Conservation (phyloP, 35 echinoderm and acorn worm species). For the Apostichopus parvimensis region DNA sequence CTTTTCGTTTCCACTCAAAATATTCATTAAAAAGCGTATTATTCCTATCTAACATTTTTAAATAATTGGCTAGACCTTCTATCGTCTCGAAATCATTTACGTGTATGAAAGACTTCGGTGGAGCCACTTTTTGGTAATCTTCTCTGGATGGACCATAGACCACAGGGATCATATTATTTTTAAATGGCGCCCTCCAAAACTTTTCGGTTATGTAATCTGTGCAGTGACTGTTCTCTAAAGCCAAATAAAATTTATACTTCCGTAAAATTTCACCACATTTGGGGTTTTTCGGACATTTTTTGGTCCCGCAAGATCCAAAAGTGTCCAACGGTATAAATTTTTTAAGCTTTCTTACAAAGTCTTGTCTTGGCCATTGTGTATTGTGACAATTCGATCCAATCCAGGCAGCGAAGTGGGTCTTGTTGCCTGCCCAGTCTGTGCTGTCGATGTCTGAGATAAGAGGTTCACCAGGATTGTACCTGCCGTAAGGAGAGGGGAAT, state of each 20-base stretch:
- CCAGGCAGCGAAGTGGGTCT: slow-evolving; percentile 41
- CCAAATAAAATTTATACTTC: slow-evolving; percentile 58
- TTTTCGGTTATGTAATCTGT: slow-evolving; percentile 56
- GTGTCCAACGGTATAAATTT: slow-evolving; percentile 29
- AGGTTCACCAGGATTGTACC: background rate
- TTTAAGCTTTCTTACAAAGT: slow-evolving; percentile 23
- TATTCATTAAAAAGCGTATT: slow-evolving; percentile 54
- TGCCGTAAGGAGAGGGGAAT: slow-evolving; percentile 35
- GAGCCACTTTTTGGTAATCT: slow-evolving; percentile 38
- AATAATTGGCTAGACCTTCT: background rate
- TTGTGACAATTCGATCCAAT: slow-evolving; percentile 47
- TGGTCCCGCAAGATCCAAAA: slow-evolving; percentile 40
- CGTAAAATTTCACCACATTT: slow-evolving; percentile 43
- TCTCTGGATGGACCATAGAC: slow-evolving; percentile 48
- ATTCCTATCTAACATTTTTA: slow-evolving; percentile 43
- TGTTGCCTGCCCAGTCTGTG: slow-evolving; percentile 40
- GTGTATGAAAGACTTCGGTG: slow-evolving; percentile 60
- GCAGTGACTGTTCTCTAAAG: slow-evolving; percentile 42
- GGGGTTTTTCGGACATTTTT: slow-evolving; percentile 6
- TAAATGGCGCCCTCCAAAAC: slow-evolving; percentile 37
- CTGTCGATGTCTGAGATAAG: background rate
- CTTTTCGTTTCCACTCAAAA: slow-evolving; percentile 43
- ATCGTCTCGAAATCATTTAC: slow-evolving; percentile 34
- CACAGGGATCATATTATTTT: slow-evolving; percentile 47
- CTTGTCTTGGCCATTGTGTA: slow-evolving; percentile 9